Conservation (phyloP, 2,888 invertebrate genomes). For the Ichneumon xanthorius region DNA sequence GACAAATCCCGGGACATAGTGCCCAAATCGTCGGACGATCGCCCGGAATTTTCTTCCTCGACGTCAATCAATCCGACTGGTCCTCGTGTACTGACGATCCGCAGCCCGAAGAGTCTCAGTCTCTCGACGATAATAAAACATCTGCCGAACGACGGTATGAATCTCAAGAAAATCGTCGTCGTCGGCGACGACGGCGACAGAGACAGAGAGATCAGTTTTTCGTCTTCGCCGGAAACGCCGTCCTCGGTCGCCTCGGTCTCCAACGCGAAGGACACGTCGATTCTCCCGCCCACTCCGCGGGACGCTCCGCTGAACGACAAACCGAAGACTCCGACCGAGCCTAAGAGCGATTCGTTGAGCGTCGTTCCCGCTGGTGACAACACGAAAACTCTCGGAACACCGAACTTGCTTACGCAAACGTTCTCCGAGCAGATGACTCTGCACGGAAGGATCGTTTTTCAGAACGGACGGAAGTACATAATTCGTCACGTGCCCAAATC, state of each 20-base stretch:
- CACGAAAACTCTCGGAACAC: background rate
- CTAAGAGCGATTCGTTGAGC: background rate
- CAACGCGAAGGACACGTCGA: background rate
- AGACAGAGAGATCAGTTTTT: background rate
- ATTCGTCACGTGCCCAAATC: conserved; percentile 64
- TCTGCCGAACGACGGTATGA: conserved; percentile 73
- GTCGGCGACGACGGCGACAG: conserved; percentile 72
- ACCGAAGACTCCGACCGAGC: background rate
- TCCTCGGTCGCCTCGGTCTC: background rate
- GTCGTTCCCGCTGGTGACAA: background rate
- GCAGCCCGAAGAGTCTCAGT: conserved; percentile 73
- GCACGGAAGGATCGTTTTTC: conserved; percentile 70
- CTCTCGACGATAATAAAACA: conserved; percentile 76
- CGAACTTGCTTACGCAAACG: conserved; percentile 36
- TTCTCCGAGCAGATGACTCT: conserved; percentile 66
- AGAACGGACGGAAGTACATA: conserved; percentile 75
- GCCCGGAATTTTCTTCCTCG: conserved; percentile 28
- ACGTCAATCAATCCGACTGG: conserved; percentile 54
- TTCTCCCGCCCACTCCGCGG: background rate
- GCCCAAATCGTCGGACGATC: conserved; percentile 25
- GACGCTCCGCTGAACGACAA: background rate
- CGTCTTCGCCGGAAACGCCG: background rate
- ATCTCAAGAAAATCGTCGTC: conserved; percentile 76
- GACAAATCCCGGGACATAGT: conserved; percentile 3
- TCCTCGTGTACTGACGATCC: conserved; percentile 75